phyloP scores from a whole-genome alignment of 2,113 vertebrate genomes.

The Cyprinodon brontotheroides region DNA sequence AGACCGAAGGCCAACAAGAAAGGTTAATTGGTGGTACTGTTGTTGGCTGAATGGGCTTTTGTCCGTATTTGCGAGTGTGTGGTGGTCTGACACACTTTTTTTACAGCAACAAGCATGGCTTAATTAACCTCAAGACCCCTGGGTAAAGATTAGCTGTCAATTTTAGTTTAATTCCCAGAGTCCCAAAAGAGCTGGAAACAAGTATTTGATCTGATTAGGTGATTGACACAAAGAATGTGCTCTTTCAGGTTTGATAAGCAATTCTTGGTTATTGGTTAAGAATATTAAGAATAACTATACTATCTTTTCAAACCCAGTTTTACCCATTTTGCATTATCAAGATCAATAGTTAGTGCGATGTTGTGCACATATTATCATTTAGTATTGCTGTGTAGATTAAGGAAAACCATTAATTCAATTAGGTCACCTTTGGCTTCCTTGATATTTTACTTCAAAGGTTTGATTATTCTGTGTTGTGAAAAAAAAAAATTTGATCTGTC shows the following conservation, averaged over 20 bases:
- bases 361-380: too few species aligned
- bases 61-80: neutral
- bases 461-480: neutral
- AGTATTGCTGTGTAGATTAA: neutral
- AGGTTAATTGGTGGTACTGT: conserved; percentile 4
- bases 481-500: neutral
- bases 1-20: neutral
- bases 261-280: neutral
- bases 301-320: neutral
- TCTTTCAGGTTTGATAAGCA: neutral
- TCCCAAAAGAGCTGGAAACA: neutral
- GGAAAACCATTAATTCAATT: neutral
- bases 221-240: neutral
- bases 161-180: neutral
- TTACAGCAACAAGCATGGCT: neutral
- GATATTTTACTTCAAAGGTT: neutral
- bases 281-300: neutral
- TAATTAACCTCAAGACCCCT: conserved; percentile 1
- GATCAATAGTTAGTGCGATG: too few species aligned
- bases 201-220: neutral
- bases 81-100: neutral
- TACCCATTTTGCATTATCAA: too few species aligned
- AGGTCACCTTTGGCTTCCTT: neutral
- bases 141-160: neutral
- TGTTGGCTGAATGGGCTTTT: neutral